Evolutionary conservation across 2,113 vertebrate genomes (phyloP).

Genomic region (Donacobius atricapilla): DNA sequence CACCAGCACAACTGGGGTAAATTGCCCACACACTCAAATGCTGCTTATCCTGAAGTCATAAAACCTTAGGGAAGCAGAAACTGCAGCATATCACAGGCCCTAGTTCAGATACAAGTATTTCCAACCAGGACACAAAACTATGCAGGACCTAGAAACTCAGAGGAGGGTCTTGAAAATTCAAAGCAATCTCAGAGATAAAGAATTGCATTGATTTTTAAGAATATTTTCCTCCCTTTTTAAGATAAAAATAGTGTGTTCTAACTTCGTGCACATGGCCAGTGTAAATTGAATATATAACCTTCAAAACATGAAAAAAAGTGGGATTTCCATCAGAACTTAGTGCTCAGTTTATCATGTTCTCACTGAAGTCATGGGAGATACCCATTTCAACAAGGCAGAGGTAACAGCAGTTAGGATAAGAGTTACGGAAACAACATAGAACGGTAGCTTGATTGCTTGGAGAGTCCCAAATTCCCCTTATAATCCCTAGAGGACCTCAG

Average conservation of each 20-base stretch:
- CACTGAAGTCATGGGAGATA: not conserved
- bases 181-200: not conserved
- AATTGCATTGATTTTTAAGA: not conserved
- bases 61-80: not conserved
- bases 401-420: not conserved
- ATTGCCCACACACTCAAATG: not conserved
- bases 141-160: not conserved
- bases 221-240: not conserved
- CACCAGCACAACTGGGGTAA: not conserved
- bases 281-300: not conserved
- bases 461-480: not conserved
- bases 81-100: not conserved
- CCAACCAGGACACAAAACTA: not conserved
- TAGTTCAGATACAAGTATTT: not conserved
- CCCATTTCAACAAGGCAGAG: not conserved
- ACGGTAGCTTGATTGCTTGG: not conserved
- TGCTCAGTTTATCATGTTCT: not conserved
- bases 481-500: not conserved
- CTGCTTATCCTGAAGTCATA: not conserved
- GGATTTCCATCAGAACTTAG: not conserved
- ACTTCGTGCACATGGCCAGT: not conserved
- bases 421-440: not conserved
- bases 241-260: not conserved
- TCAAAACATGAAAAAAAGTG: not conserved
- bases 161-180: not conserved